Evolutionary conservation across 2,888 invertebrate species (phyloP), one percentile per base, ranked within the genome.

Genomic region (Monochamus alternatus): DNA sequence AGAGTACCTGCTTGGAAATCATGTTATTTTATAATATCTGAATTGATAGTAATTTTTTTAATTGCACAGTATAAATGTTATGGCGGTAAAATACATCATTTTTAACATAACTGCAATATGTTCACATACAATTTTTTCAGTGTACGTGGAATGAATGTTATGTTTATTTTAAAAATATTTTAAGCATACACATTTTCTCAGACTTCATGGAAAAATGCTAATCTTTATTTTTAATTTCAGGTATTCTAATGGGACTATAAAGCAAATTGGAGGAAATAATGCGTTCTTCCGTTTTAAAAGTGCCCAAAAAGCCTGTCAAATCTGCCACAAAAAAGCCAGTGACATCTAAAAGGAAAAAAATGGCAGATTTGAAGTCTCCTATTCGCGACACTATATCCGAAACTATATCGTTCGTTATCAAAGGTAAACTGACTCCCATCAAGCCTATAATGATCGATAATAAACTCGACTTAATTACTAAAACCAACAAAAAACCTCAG

Each of bases 401-500:
- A 80, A 88, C 89, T 3, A 88, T 88, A 75, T 87, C 88, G 4
- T 88, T 87, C 76, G 88, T 88, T n/a, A 87, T 88, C 43, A 87
- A 88, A 79, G 88, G 88, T 47, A 87, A 89, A 81, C 75, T 88
- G 38, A 86, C 87, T 3, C 87, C 87, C 3, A 84, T 87, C 14
- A 86, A 87, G 78, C 82, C 86, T 44, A 83, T 81, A 52, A 76
- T 80, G 10, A 69, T 82, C n/a, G 74, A 79, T 31, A 76, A 80
- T 59, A 80, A 81, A 73, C 71, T 74, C 22, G 75, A 78, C 62
- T 58, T 84, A 73, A 76, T 83, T 59, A 82, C 73, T 32, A 85
- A 83, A 71, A 73, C 77, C 0, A 82, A 75, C 22, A 70, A 43
- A 51, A 70, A 44, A 52, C 14, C 74, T 22, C 60, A 67, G 51